Evolutionary conservation across 2,888 invertebrate species (phyloP), one percentile per base, ranked within the genome.

Genomic region (Drosophila leonis): DNA sequence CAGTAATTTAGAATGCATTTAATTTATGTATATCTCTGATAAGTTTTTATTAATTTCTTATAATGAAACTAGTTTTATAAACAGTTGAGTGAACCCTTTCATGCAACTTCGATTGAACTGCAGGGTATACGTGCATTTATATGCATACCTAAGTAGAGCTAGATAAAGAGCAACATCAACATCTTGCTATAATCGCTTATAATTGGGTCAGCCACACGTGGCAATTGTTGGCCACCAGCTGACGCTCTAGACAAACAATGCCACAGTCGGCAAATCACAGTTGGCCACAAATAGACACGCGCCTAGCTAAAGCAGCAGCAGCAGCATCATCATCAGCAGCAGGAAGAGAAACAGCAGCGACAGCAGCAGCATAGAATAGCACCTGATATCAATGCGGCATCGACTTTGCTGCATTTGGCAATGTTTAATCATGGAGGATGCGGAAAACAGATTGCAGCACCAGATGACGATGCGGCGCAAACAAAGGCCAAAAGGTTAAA

Each of bases 271-370:
- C 68, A 87, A 90, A 86, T 90, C 90, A 88, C 88, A 87, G 82
- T 87, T 89, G 89, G 87, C 84, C 78, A 73, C 83, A 78, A 78
- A 76, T 64, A 78, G 90, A 88, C 86, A 90, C 86, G 86, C 88
- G 90, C 73, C 78, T 15, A 42, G 48, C 42, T 2, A 42, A 63
- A 37, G 56, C 48, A 27, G 24, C 15, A 46, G 46, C 15, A 46
- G 46, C 33, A 39, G 41, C 9, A 64, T 48, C 13, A 64, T 37
- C 0, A 60, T 39, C 27, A 59, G 15, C 0, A 39, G 12, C 4
- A 54, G 44, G 27, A 61, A 63, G 13, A 46, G 51, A 41, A 55
- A 49, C 37, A n/a, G 15, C 4, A 54, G 52, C 54, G n/a, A n/a
- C 27, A 29, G 48, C 9, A 6, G 48, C 42, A 39, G 42, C 51